These are phyloP conservation scores for Campoplex capitator DNA, from an alignment of 2,888 invertebrate species.

Conservation along the genomic window DNA sequence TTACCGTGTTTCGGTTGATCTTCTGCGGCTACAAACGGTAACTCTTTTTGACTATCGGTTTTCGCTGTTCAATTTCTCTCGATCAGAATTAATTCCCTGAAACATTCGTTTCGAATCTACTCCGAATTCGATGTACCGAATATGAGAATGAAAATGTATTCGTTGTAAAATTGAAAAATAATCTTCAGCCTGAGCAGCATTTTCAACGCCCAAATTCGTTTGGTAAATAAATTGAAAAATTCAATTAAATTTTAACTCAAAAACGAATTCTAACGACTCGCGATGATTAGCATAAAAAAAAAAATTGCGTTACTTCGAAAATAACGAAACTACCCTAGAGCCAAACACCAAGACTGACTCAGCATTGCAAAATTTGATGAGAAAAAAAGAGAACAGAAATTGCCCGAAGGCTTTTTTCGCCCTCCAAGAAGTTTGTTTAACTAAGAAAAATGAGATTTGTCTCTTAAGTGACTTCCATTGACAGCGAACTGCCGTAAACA, in stretches of 20 bases:
- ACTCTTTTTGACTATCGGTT: not conserved
- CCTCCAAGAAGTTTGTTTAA: slow-evolving; percentile 23
- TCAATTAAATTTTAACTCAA: not conserved
- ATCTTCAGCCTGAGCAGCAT: not conserved
- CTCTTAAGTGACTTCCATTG: slow-evolving; percentile 5
- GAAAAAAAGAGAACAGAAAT: not conserved
- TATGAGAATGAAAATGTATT: not conserved
- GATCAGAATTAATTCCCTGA: not conserved
- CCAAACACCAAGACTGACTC: not conserved
- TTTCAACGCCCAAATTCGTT: not conserved
- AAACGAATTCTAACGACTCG: no score
- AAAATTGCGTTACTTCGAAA: not conserved
- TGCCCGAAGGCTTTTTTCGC: not conserved
- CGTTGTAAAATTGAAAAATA: not conserved
- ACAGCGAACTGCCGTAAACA: slow-evolving; percentile 21
- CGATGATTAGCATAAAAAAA: no score
- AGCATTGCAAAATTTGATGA: not conserved
- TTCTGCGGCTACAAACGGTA: not conserved
- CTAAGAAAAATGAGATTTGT: slow-evolving; percentile 20
- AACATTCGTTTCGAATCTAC: not conserved
- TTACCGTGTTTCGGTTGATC: not conserved
- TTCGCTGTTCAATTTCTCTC: not conserved
- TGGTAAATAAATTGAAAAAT: not conserved
- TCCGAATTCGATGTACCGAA: not conserved
- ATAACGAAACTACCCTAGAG: not conserved